Base-by-base conservation (phyloP, 2,888 invertebrate species). In the Trichogramma evanescens region DNA sequence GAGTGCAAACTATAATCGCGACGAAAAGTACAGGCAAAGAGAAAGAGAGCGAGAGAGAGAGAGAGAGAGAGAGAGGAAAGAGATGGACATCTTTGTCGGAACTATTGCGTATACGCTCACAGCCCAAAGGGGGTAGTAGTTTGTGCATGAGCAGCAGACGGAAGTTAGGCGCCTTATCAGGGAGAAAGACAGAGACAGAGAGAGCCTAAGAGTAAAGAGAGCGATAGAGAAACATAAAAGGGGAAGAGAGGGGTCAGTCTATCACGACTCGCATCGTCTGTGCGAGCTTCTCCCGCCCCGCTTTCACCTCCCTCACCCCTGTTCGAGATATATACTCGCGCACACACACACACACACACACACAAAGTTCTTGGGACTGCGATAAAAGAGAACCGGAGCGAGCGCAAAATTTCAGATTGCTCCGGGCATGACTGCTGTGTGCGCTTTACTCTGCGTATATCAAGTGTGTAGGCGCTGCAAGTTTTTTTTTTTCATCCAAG, bases 241-340 rank as follows among this genome's bases (percentile, higher is more conserved):
- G 26, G 26, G 26, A 26, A 26, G 26, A 26, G 55, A 42, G 56
- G 59, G 49, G 45, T 61, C 54, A 46, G 13, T 45, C 65, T 71
- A 71, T 72, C 72, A 64, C 66, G 59, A 65, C 65, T 65, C 63
- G 67, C 67, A 72, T 72, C 72, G 72, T 72, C 72, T 71, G 71
- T 69, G 68, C 67, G 64, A 64, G 63, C 60, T 63, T 62, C 56
- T 54, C 45, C 54, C 53, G 59, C 63, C 65, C 59, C 61, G 50
- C 60, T 56, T 46, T 41, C 44, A 59, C 65, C 61, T 56, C 54
- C 63, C 54, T n/a, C 61, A 45, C 56, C 56, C 56, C 59, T 50
- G 45, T 55, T 6, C 41, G 26, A 26, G 26, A 26, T 26, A 26
- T 26, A 26, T 26, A 26, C 26, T 26, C 3, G 26, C 26, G 2